Conservation (phyloP, 1,140 invertebrate genomes). For the Bombyx mandarina region DNA sequence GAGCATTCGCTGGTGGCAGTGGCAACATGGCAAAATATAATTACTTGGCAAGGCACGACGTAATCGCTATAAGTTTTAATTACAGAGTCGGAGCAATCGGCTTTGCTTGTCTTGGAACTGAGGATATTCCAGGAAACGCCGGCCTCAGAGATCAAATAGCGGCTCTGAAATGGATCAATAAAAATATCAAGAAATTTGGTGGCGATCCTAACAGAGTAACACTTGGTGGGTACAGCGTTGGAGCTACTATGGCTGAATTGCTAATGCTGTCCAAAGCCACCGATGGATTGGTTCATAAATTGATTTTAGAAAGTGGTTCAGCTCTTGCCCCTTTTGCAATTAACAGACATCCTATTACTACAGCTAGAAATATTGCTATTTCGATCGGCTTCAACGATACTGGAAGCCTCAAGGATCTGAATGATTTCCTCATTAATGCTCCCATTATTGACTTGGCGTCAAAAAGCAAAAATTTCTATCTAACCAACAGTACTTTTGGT, state of each 20-base stretch:
- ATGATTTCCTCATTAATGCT: conserved; percentile 51
- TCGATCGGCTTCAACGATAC: conserved; percentile 47
- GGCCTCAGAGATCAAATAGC: conserved; percentile 75
- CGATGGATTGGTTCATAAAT: conserved; percentile 44
- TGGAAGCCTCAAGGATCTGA: conserved; percentile 41
- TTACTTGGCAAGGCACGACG: conserved; percentile 42
- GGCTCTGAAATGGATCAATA: conserved; percentile 70
- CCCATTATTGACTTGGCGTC: conserved; percentile 20
- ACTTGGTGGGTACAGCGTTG: conserved; percentile 74
- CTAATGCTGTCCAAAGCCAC: conserved; percentile 39
- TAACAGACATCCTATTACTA: conserved; percentile 47
- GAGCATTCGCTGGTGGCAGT: conserved; percentile 50
- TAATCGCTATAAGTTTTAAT: conserved; percentile 51
- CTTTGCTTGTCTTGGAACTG: conserved; percentile 72
- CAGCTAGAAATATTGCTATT: conserved; percentile 47
- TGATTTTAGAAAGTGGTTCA: conserved; percentile 60
- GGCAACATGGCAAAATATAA: conserved; percentile 46
- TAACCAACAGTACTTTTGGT: conserved; percentile 57
- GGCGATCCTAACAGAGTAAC: conserved; percentile 77
- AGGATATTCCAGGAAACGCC: conserved; percentile 73
- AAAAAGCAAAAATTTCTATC: conserved; percentile 49
- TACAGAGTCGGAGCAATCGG: conserved; percentile 65
- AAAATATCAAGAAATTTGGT: conserved; percentile 75
- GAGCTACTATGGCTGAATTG: conserved; percentile 53
- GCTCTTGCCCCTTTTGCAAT: conserved; percentile 49